Base-by-base conservation (phyloP, 2,888 invertebrate genomes). In the Galeopsomyia nigrocyanea region DNA sequence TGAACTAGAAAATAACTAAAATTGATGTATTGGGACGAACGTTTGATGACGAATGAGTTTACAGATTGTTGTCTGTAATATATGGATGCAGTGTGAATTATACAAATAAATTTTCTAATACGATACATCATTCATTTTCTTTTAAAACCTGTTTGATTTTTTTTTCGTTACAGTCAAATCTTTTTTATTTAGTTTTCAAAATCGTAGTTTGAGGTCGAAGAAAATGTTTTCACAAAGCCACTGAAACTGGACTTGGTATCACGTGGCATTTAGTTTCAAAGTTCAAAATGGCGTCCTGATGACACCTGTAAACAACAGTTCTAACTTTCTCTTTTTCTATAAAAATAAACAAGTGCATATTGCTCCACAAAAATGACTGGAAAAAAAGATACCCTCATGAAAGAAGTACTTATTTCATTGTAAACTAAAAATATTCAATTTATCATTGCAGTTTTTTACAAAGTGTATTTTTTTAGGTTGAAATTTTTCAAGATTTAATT, bases 41-140 rank as follows among this genome's bases (percentile, higher is more conserved):
- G 78, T 78, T 80, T 77, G 80, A 79, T 77, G 79, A 82, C 70
- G 79, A 70, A 80, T 82, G 79, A 65, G 77, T 77, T 70, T 75
- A 74, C 78, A 77, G 75, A 79, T 75, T 60, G 39, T 61, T 58
- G 53, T 53, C 26, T 83, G 83, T 84, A 82, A 80, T 80, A 78
- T 81, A 82, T 78, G 78, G 7, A 80, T 70, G 77, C 77, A 80
- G 74, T 75, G 77, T 67, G 77, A 79, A 83, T 82, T 80, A 5
- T 39, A 39, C 13, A 82, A 83, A 82, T 76, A 77, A 80, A 81
- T 83, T 83, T 83, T 82, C 79, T 80, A 79, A 69, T 60, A 7
- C 7, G 5, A 39, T 58, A 53, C 7, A 68, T 51, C n/a, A 66
- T 57, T 55, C 19, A 26, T 55, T 67, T 51, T 56, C 22, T 31